Evolutionary conservation across 2,113 vertebrate species (phyloP), one percentile per base, ranked within the genome.

Genomic region (Meles meles): DNA sequence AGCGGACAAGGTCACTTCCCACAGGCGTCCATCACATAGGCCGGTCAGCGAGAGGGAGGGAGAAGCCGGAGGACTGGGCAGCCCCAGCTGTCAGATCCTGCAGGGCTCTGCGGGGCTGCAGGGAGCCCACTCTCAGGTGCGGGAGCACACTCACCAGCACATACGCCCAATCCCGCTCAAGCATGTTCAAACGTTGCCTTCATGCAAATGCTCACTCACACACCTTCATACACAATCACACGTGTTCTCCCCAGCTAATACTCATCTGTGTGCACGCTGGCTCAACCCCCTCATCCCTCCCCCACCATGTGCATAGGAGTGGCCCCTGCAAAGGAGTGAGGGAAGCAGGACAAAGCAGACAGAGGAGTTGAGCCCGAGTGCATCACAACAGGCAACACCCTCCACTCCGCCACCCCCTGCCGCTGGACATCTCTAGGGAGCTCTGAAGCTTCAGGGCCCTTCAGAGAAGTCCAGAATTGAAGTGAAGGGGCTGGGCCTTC

Each of bases 1-100:
- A 18, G 57, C 97, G 89, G 96, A 88, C 61, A 74, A 90, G 72
- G 90, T 91, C 88, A 90, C 88, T 92, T 96, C 97, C 27, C 96
- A 95, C 96, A 93, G 74, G 47, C 0, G 21, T 87, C 25, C 44
- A 20, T 49, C 72, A 49, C 25, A 12, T 23, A 39, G 95, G 69
- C 89, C 95, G 96, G 91, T 94, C 96, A 97, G 96, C 0, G 88
- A 82, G 37, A 52, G 7, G 85, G 79, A 84, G 52, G 49, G 7
- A 93, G 63, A n/a, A 59, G 65, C 86, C n/a, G 80, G 79, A 86
- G 97, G 8, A 52, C 42, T 27, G 87, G 97, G 17, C 72, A 97
- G 95, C 93, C 76, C 61, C 92, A 97, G 87, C 96, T 47, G 34
- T 63, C 96, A 86, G 93, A 96, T 95, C 25, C 25, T 29, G 20